Evolutionary conservation across 2,888 invertebrate species (phyloP).

Genomic region (Sialis lutaria): DNA sequence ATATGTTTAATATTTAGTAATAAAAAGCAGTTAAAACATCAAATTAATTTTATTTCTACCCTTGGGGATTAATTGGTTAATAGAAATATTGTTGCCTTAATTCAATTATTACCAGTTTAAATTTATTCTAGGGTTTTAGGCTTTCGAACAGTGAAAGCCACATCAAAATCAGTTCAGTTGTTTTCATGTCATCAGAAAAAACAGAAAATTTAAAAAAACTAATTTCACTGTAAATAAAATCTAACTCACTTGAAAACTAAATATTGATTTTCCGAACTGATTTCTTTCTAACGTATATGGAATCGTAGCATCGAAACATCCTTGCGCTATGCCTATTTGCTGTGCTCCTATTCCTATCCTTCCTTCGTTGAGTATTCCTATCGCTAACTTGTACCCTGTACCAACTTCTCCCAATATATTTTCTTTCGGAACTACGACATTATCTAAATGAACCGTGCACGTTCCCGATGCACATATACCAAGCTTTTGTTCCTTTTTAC

Average conservation of each 20-base stretch:
- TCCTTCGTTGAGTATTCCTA: conserved; percentile 88
- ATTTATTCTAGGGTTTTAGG: too few species aligned
- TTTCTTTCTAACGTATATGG: conserved; percentile 87
- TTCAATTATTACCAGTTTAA: too few species aligned
- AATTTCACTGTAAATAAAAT: neutral
- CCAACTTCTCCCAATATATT: conserved; percentile 78
- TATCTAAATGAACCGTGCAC: conserved; percentile 86
- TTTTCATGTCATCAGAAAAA: too few species aligned
- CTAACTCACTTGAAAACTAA: conserved; percentile 64
- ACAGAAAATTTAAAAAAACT: too few species aligned
- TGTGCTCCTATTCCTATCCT: conserved; percentile 77
- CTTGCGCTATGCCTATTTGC: conserved; percentile 91
- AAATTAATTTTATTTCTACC: too few species aligned
- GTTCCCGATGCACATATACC: conserved; percentile 88
- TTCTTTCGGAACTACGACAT: conserved; percentile 71
- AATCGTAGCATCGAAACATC: conserved; percentile 84
- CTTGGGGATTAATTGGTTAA: too few species aligned
- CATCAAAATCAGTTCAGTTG: too few species aligned
- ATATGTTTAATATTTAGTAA: too few species aligned
- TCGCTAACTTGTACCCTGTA: conserved; percentile 91
- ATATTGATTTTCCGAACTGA: conserved; percentile 83
- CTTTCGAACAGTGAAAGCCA: too few species aligned
- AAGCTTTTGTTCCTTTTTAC: conserved; percentile 85
- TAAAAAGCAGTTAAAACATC: too few species aligned
- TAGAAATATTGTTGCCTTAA: too few species aligned